A percentile compares a stretch with the other conserved stretches of the same genome.
phyloP scores from a whole-genome alignment of 2,797 vertebrate genomes.

The Gymnoscopelus braueri region DNA sequence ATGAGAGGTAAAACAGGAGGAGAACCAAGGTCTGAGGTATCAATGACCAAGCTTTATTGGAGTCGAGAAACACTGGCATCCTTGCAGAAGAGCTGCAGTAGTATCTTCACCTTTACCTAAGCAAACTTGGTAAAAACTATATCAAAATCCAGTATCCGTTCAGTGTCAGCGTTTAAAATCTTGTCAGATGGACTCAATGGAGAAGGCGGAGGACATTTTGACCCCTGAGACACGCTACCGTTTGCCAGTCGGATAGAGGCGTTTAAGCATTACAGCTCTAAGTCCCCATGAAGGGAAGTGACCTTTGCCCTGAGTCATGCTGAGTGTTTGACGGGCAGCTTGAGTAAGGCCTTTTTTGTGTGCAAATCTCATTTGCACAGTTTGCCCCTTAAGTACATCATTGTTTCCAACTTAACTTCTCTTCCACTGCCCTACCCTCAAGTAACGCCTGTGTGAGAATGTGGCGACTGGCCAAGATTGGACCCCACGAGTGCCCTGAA shows the following conservation, averaged over 20 bases:
- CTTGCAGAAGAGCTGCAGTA: constrained; percentile 19
- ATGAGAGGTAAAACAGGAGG: constrained; percentile 28
- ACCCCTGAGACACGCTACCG: constrained; percentile 36
- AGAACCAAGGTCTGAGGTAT: constrained; percentile 43
- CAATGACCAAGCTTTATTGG: constrained; percentile 21
- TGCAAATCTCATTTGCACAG: constrained; percentile 56
- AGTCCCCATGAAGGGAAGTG: constrained; percentile 62
- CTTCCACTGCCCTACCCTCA: constrained; percentile 50
- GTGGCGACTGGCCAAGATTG: constrained; percentile 51
- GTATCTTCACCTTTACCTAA: constrained; percentile 3
- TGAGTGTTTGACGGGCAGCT: constrained; percentile 59
- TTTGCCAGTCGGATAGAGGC: constrained; percentile 36
- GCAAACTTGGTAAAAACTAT: constrained; percentile 22
- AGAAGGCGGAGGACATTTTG: constrained; percentile 28
- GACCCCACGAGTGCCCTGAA: constrained; percentile 42
- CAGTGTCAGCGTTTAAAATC: constrained; percentile 28
- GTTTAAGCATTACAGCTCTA: constrained; percentile 48
- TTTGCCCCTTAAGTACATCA: constrained; percentile 49
- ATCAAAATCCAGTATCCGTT: constrained; percentile 16
- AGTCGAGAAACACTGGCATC: constrained; percentile 30
- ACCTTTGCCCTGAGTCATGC: constrained; percentile 60
- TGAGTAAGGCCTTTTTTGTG: constrained; percentile 37
- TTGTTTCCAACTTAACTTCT: constrained; percentile 57
- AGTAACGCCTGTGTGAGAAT: constrained; percentile 42
- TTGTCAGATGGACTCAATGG: constrained; percentile 24